Base-by-base conservation (phyloP, 2,888 invertebrate genomes). In the Auanema sp. region DNA sequence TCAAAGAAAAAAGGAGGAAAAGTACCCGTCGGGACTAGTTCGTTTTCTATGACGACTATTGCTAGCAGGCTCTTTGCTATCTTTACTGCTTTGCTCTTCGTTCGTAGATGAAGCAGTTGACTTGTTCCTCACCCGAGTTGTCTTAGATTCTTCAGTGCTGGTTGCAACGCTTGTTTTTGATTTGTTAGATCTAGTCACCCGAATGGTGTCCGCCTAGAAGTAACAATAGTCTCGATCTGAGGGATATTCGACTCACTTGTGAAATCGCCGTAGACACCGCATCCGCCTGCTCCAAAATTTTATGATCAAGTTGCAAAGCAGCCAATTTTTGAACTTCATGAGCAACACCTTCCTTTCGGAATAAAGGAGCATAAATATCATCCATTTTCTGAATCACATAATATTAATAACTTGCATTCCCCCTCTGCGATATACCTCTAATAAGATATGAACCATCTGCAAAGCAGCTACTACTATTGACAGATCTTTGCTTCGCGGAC, bases 341-440 rank as follows among this genome's bases (percentile, higher is more conserved):
- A 18, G 52, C 67, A 65, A 65, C 68, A 83, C 97, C 97, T 87
- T 98, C 97, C 69, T 96, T 89, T 12, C 93, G 89, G 86, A 98
- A 98, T 87, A 94, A 93, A 65, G 92, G 90, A 55, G 91, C 91
- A 87, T 97, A 98, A 63, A 95, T 90, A 71, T 94, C 91, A 0
- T 96, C 94, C 78, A 98, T 86, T 83, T 96, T 94, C 85, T 92
- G 91, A 92, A 97, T 94, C 68, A 97, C 87, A 78, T 96, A 92
- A 85, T 93, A 92, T 4, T 93, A 94, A 83, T 94, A 90, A 68
- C 96, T 88, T 87, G 97, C 96, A n/a, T 84, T 91, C 91, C 24
- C 42, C 24, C 33, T 50, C 8, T 21, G 18, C 16, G 2, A 41
- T 11, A 12, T 23, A 63, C 63, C 63, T 79, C 78, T 23, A 79